Evolutionary conservation across 1,140 invertebrate species (phyloP).

Genomic region (Tenebrio molitor): DNA sequence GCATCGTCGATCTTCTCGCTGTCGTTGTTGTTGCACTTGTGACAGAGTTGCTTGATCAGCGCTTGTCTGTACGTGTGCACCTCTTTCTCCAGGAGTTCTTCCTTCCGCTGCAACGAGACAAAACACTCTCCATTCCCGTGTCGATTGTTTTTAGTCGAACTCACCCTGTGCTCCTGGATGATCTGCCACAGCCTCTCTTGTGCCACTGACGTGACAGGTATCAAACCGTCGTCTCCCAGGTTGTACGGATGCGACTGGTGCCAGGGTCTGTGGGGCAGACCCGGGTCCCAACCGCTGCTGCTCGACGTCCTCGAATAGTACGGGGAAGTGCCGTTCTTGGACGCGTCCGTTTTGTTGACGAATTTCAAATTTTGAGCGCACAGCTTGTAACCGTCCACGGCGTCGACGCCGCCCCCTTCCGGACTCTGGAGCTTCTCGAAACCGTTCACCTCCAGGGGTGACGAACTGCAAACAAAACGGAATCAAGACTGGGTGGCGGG

Average conservation of each 20-base stretch:
- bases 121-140: too few species aligned
- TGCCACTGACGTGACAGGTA: slow-evolving; percentile 81
- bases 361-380: slow-evolving; percentile 56
- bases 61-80: slow-evolving; percentile 78
- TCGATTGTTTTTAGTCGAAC: too few species aligned
- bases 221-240: slow-evolving; percentile 81
- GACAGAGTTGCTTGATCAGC: slow-evolving; percentile 79
- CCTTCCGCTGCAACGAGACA: slow-evolving; percentile 70
- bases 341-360: slow-evolving; percentile 52
- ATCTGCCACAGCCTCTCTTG: slow-evolving; percentile 86
- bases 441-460: slow-evolving; percentile 61
- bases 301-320: slow-evolving; percentile 65
- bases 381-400: slow-evolving; percentile 54
- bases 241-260: slow-evolving; percentile 52
- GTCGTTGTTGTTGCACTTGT: slow-evolving; percentile 70
- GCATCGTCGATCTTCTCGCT: slow-evolving; percentile 72
- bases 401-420: slow-evolving; percentile 51
- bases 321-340: slow-evolving; percentile 64
- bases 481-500: too few species aligned
- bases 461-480: slow-evolving; percentile 53
- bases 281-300: slow-evolving; percentile 60
- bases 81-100: slow-evolving; percentile 78
- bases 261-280: slow-evolving; percentile 37
- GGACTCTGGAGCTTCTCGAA: slow-evolving; percentile 61
- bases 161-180: slow-evolving; percentile 82